Evolutionary conservation across 2,113 vertebrate genomes (phyloP), one percentile per base, ranked within the genome.

Genomic region (Eleginops maclovinus): DNA sequence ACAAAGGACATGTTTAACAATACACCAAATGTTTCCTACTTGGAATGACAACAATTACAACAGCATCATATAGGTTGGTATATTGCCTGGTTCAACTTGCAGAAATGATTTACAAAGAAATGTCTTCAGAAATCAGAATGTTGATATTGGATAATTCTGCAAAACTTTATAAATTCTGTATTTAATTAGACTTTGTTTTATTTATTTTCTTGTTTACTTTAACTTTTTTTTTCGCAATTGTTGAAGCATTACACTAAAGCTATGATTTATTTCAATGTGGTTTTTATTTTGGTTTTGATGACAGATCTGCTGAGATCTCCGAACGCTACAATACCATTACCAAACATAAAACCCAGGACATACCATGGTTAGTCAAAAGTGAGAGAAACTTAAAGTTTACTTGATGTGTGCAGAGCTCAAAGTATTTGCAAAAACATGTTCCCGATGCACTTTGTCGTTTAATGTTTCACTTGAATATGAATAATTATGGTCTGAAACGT

Each of bases 401-500:
- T 61, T 62, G 22, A 49, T 71, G 24, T 47, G 53, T 58, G 43
- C 9, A 36, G 15, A 56, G 22, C 22, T 31, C 51, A 9, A 26
- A 54, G 40, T 44, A 31, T 44, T 59, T 0, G 1, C 43, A 63
- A 17, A 44, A 12, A n/a, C 24, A 0, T 51, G 54, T 41, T 31
- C 50, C 36, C 62, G 13, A 15, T 4, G 44, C 55, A 31, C 24
- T 11, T 55, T 26, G 8, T 36, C 14, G 7, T 28, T 50, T 9
- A 36, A 58, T 28, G 16, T 58, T 68, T 59, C 14, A 31, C 31
- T 59, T 60, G n/a, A n/a, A n/a, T 9, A 60, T 10, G 31, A 72
- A 75, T 65, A 47, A 62, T 73, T 80, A 67, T 3, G 43, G 15
- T 28, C 14, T 26, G 47, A 31, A 61, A 67, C 53, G 51, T 66